Percentiles rank a stretch among this genome's conserved stretches.
Evolutionary conservation across 2,113 vertebrate species (phyloP).

Genomic region (Pterocles gutturalis): DNA sequence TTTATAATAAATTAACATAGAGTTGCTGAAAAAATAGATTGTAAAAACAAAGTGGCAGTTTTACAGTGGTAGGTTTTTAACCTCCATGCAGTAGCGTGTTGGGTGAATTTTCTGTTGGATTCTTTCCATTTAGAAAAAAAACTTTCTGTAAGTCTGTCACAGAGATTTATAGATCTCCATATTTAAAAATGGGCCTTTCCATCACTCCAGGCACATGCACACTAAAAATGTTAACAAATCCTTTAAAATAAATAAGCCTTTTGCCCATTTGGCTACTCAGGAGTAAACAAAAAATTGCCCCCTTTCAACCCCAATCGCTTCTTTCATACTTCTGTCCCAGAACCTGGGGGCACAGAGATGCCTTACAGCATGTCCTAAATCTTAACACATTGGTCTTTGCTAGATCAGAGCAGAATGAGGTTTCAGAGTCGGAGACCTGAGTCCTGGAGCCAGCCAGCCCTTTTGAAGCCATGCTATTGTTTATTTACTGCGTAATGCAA

Average conservation of each 20-base stretch:
- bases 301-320: background rate
- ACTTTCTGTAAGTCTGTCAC: background rate
- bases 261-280: background rate
- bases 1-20: background rate
- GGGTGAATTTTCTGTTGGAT: background rate
- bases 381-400: background rate
- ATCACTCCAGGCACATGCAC: background rate
- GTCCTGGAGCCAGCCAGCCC: background rate
- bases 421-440: background rate
- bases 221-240: background rate
- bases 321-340: background rate
- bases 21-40: background rate
- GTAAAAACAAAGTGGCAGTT: background rate
- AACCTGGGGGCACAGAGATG: background rate
- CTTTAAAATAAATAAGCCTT: background rate
- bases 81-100: background rate
- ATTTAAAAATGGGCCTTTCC: background rate
- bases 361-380: background rate
- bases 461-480: background rate
- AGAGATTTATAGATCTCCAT: background rate
- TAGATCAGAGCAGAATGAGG: background rate
- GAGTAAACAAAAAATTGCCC: background rate
- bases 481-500: background rate
- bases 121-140: background rate
- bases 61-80: background rate